These are phyloP conservation scores for Pseudobourletiella spinata DNA, from an alignment of 1,140 invertebrate genomes.

Conservation along the genomic window DNA sequence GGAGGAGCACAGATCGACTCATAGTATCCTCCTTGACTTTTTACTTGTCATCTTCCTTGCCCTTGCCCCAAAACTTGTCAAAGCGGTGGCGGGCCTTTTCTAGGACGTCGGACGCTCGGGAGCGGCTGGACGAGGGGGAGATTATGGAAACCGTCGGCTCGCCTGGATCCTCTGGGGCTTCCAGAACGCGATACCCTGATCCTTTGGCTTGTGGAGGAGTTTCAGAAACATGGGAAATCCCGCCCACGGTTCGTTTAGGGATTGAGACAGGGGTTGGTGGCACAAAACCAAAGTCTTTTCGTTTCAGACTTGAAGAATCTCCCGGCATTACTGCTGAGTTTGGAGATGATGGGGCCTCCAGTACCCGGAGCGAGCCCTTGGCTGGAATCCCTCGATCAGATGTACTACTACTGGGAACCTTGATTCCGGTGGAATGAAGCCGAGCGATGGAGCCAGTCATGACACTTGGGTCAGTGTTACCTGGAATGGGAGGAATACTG, in stretches of 20 bases:
- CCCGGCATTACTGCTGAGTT: conserved; percentile 5
- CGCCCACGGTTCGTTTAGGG: conserved; percentile 29
- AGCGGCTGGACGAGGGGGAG: conserved; percentile 40
- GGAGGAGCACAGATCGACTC: no score
- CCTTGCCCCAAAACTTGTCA: conserved; percentile 70
- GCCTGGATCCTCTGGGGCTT: conserved; percentile 41
- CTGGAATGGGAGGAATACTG: no score
- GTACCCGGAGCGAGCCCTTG: conserved; percentile 22
- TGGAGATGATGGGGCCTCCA: conserved; percentile 33
- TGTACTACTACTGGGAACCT: background rate
- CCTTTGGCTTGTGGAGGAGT: conserved; percentile 30
- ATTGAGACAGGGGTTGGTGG: conserved; percentile 30
- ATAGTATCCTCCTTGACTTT: no score
- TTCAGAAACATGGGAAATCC: conserved; percentile 35
- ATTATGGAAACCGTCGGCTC: conserved; percentile 36
- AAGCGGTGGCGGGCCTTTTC: conserved; percentile 72
- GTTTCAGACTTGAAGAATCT: conserved; percentile 18
- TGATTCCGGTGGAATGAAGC: no score
- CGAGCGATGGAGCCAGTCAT: no score
- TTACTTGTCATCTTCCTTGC: conserved; percentile 33
- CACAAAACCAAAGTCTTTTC: conserved; percentile 31
- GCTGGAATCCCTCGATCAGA: background rate
- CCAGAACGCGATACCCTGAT: conserved; percentile 40
- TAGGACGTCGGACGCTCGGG: conserved; percentile 60
- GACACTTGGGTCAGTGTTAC: no score